Evolutionary conservation across 2,113 vertebrate species (phyloP).

Genomic region (Monopterus albus): DNA sequence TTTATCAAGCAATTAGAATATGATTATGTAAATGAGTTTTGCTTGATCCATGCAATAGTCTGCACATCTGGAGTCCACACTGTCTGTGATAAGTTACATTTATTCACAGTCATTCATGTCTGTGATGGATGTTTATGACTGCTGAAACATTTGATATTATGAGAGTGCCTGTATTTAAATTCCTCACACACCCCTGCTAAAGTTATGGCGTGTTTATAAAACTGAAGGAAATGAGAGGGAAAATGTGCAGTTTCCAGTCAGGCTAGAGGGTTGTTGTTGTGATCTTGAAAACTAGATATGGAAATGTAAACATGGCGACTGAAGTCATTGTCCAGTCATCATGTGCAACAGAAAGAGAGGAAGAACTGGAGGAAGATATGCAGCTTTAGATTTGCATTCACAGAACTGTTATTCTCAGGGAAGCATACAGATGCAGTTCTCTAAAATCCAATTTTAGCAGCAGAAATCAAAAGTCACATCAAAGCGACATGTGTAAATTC

Average conservation of each 20-base stretch:
- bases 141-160: constrained; percentile 39
- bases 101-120: constrained; percentile 18
- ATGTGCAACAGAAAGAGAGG: constrained; percentile 2
- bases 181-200: constrained; percentile 34
- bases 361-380: background rate
- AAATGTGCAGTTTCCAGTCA: constrained; percentile 8
- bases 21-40: constrained; percentile 75
- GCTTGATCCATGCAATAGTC: constrained; percentile 48
- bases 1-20: constrained; percentile 70
- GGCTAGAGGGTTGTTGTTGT: constrained; percentile 6
- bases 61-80: constrained; percentile 65
- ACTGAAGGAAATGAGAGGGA: constrained; percentile 21
- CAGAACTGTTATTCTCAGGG: background rate
- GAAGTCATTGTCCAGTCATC: background rate
- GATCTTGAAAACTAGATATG: background rate
- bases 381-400: constrained; percentile 8
- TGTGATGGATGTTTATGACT: constrained; percentile 38
- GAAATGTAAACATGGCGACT: background rate
- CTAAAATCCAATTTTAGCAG: background rate
- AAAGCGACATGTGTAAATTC: background rate
- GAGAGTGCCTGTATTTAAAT: constrained; percentile 46
- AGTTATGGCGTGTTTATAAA: constrained; percentile 35
- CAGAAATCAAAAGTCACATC: background rate
- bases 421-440: background rate
- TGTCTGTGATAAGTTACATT: constrained; percentile 50